Conservation (phyloP, 2,888 invertebrate genomes). For the Pristionchus mayeri region DNA sequence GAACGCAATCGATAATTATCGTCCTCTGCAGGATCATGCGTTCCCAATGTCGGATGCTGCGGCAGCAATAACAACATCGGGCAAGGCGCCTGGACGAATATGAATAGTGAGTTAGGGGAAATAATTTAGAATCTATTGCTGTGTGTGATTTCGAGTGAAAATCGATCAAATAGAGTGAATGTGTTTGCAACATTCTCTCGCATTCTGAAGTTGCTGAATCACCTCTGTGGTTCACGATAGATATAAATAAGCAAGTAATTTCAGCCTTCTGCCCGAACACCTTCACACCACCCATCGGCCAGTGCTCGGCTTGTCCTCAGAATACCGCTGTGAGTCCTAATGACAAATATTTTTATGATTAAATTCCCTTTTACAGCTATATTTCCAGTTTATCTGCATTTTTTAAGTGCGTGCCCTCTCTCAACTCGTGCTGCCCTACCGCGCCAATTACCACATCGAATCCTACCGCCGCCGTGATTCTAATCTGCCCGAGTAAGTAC, state of each 20-base stretch:
- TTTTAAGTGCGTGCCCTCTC: conserved; percentile 27
- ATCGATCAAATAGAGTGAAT: no score
- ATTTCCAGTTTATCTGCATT: no score
- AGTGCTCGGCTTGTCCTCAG: conserved; percentile 58
- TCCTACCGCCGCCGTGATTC: conserved; percentile 60
- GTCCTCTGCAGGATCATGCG: conserved; percentile 41
- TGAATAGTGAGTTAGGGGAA: conserved; percentile 13
- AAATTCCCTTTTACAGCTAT: no score
- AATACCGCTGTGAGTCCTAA: background rate
- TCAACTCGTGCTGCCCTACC: conserved; percentile 62
- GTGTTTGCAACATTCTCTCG: no score
- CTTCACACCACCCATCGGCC: conserved; percentile 61
- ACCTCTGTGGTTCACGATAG: no score
- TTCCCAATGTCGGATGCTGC: conserved; percentile 59
- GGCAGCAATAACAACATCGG: conserved; percentile 4
- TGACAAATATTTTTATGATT: background rate
- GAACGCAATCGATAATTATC: background rate
- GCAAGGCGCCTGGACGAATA: background rate
- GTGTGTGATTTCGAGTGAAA: no score
- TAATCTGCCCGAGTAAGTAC: conserved; percentile 62
- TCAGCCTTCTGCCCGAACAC: conserved; percentile 65
- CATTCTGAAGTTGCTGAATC: no score
- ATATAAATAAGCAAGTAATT: no score
- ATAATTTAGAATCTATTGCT: background rate
- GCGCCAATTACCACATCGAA: conserved; percentile 59